Percentiles rank a stretch among this genome's conserved stretches.
phyloP scores from a whole-genome alignment of 2,888 invertebrate species.

The Lithophane leautieri region DNA sequence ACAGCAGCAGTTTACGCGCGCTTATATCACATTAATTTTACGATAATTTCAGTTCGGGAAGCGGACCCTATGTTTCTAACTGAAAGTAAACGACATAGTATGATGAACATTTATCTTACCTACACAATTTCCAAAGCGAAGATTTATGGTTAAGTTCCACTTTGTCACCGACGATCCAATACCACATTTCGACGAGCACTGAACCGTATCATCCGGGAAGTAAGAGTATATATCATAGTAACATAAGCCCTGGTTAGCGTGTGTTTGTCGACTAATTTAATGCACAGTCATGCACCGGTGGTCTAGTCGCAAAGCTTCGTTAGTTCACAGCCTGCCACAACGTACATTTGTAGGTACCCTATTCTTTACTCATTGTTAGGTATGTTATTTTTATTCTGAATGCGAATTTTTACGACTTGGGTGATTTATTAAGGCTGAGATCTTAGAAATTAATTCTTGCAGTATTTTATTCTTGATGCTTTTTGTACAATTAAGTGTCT shows the following conservation, averaged over 20 bases:
- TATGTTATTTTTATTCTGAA: slow-evolving; percentile 30
- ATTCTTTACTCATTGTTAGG: slow-evolving; percentile 56
- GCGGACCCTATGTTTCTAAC: not conserved
- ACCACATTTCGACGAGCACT: slow-evolving; percentile 27
- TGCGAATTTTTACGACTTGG: slow-evolving; percentile 36
- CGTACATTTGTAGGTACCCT: slow-evolving; percentile 36
- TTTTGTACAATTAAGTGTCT: not conserved
- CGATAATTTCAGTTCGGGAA: no score
- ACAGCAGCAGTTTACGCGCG: no score
- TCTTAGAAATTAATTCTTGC: not conserved
- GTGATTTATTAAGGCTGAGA: slow-evolving; percentile 11
- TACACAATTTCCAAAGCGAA: slow-evolving; percentile 21
- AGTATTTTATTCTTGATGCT: not conserved
- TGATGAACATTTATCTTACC: slow-evolving; percentile 7
- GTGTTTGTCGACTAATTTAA: slow-evolving; percentile 67
- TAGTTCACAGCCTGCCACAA: slow-evolving; percentile 58
- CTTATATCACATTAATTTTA: no score
- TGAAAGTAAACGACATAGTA: not conserved
- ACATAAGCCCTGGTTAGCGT: slow-evolving; percentile 55
- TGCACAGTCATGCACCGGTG: slow-evolving; percentile 76
- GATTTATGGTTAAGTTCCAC: slow-evolving; percentile 17
- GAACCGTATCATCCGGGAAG: slow-evolving; percentile 18
- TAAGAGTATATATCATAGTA: slow-evolving; percentile 48
- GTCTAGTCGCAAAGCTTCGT: slow-evolving; percentile 72
- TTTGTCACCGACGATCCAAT: slow-evolving; percentile 37